A percentile compares a stretch with the other conserved stretches of the same genome.
phyloP scores from a whole-genome alignment of 2,113 vertebrate species.

The Crotophaga sulcirostris region DNA sequence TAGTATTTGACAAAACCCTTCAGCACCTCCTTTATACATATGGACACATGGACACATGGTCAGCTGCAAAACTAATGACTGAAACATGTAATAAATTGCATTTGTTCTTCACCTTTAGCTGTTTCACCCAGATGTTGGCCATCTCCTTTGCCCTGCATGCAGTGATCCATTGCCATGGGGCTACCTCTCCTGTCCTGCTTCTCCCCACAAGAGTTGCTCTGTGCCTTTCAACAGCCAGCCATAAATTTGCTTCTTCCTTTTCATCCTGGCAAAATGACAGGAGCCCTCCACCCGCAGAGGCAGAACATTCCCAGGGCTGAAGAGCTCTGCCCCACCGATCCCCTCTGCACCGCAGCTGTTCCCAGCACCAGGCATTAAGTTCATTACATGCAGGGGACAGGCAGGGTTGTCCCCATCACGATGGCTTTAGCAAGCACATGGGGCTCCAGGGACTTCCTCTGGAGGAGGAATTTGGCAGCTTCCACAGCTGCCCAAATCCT shows the following conservation, averaged over 20 bases:
- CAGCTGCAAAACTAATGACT: background rate
- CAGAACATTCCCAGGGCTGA: background rate
- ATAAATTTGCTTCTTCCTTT: conserved; percentile 13
- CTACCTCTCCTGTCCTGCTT: background rate
- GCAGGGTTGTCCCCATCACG: rapidly evolving
- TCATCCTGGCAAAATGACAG: background rate
- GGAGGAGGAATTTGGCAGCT: background rate
- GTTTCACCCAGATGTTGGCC: background rate
- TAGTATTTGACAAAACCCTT: background rate
- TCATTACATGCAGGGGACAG: background rate
- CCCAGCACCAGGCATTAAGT: background rate
- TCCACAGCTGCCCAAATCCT: background rate
- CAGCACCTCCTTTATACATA: background rate
- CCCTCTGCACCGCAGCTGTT: background rate
- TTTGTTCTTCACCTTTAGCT: conserved; percentile 4
- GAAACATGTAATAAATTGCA: background rate
- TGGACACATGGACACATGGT: background rate
- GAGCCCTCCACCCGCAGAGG: background rate
- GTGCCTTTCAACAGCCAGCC: background rate
- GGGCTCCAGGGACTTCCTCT: background rate
- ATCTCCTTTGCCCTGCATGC: background rate
- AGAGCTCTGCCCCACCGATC: rapidly evolving
- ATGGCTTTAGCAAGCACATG: background rate
- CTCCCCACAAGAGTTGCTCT: background rate
- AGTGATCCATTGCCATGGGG: background rate